Percentiles rank a stretch among this genome's conserved stretches.
These are phyloP conservation scores for Camptogramma bilineatum DNA, from an alignment of 2,888 invertebrate genomes.

Conservation along the genomic window DNA sequence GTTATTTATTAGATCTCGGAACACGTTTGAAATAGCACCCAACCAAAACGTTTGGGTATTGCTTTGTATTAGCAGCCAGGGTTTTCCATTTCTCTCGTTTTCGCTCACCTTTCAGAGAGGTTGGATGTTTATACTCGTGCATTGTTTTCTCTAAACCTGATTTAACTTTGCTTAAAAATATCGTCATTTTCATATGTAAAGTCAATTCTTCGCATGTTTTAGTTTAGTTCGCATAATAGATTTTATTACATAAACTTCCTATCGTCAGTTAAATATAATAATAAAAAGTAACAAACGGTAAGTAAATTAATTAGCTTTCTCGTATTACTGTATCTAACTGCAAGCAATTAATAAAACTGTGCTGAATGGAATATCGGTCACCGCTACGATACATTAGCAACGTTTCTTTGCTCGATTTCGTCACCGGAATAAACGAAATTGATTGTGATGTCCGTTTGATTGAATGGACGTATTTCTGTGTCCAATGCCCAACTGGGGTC, in stretches of 20 bases:
- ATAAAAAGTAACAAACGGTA: no score
- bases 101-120: background rate
- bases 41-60: background rate
- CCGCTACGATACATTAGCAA: constrained; percentile 16
- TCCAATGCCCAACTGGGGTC: constrained; percentile 13
- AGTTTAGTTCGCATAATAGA: no score
- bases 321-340: constrained; percentile 1
- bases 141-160: background rate
- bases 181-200: no score
- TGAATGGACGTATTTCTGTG: constrained; percentile 33
- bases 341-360: constrained; percentile 27
- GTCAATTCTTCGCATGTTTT: no score
- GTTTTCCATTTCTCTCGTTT: background rate
- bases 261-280: no score
- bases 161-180: background rate
- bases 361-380: constrained; percentile 24
- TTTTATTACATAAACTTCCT: no score
- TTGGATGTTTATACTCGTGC: background rate
- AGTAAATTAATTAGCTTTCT: constrained; percentile 1
- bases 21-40: background rate
- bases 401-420: constrained; percentile 17
- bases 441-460: constrained; percentile 27
- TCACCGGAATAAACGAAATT: constrained; percentile 17
- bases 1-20: constrained; percentile 2
- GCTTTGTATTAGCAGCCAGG: background rate